Evolutionary conservation across 2,113 vertebrate species (phyloP), one percentile per base, ranked within the genome.

Genomic region (Quiscalus mexicanus): DNA sequence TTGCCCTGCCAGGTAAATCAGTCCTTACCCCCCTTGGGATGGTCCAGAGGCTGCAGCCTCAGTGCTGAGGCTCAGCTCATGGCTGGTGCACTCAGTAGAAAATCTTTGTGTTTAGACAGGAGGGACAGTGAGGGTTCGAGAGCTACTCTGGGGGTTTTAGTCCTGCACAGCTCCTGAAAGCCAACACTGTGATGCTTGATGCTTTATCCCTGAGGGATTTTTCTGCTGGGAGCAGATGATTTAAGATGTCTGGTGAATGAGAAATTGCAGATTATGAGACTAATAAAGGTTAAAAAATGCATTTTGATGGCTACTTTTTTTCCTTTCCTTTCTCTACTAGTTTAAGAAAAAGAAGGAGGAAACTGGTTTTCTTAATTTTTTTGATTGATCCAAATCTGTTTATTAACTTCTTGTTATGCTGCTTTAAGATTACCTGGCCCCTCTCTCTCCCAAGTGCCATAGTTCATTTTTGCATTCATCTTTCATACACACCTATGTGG

Each of bases 241-340:
- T 91, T 94, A 74, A 62, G 27, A 18, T 87, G 37, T 41, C 59
- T 65, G 63, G 12, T 44, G 37, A 65, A 69, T 77, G 69, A 84
- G 50, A 91, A 94, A 87, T 70, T 65, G 15, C 31, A 68, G 60
- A 69, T 94, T 58, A 56, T 60, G 63, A 77, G 30, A 60, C 67
- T 35, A 58, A 84, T 33, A 62, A 73, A 89, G 58, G 68, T 25
- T 25, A 25, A 37, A 25, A 59, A 37, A 37, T 37, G 10, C 35
- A 37, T 27, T 84, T 65, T 53, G 31, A 9, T 84, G 42, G 45
- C 18, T 62, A 27, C 7, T 9, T 56, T 84, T 37, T 37, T 64
- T 39, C 25, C 10, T 73, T 83, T 74, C 1, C 33, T 83, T 94
- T 91, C 59, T 84, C 11, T 64, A 7, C 44, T 60, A 5, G 1